Conservation (phyloP, 1,140 invertebrate species). For the Trissolcus basalis region DNA sequence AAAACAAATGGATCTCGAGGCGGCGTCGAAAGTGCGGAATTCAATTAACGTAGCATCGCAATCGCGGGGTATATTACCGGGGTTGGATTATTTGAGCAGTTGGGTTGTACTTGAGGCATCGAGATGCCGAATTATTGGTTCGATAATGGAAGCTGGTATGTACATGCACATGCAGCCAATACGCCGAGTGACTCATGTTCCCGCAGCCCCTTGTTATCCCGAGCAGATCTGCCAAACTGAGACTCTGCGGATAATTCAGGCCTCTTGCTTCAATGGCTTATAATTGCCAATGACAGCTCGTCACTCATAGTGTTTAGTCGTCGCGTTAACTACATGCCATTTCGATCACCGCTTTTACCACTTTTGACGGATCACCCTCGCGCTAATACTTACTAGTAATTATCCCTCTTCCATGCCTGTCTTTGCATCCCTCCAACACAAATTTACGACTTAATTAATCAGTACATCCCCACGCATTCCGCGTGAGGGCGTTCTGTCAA, state of each 20-base stretch:
- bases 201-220: slow-evolving; percentile 45
- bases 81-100: slow-evolving; percentile 31
- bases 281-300: slow-evolving; percentile 72
- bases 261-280: slow-evolving; percentile 68
- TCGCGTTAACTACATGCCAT: slow-evolving; percentile 41
- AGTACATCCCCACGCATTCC: neutral
- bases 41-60: slow-evolving; percentile 55
- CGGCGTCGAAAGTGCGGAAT: slow-evolving; percentile 48
- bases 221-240: slow-evolving; percentile 16
- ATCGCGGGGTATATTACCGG: slow-evolving; percentile 45
- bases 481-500: too few relatives aligned
- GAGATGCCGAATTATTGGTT: slow-evolving; percentile 57
- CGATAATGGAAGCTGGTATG: slow-evolving; percentile 51
- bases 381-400: slow-evolving; percentile 1
- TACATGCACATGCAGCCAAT: slow-evolving; percentile 22
- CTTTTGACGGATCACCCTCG: slow-evolving; percentile 1
- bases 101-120: slow-evolving; percentile 44
- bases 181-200: slow-evolving; percentile 29
- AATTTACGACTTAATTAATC: neutral
- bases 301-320: slow-evolving; percentile 65
- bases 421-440: neutral
- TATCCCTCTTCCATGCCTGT: neutral
- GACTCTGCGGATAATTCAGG: slow-evolving; percentile 66
- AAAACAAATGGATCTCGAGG: slow-evolving; percentile 44
- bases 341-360: slow-evolving; percentile 27